phyloP scores from a whole-genome alignment of 2,113 vertebrate genomes.

The Sorex fumeus region DNA sequence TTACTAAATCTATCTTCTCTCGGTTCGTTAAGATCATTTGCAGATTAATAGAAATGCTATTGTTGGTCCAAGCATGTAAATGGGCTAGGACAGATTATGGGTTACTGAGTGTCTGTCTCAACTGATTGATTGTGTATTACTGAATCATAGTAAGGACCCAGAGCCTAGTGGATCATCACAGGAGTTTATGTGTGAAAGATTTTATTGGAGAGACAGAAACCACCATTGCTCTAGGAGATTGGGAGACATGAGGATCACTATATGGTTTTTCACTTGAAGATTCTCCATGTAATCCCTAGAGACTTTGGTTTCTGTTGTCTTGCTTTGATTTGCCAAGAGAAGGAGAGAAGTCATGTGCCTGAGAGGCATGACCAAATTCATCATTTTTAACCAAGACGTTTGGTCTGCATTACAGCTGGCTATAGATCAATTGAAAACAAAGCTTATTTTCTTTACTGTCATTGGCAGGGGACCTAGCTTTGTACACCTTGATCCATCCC shows the following conservation, averaged over 20 bases:
- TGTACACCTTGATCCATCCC: not conserved
- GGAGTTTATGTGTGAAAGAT: not conserved
- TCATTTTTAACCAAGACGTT: conserved; percentile 49
- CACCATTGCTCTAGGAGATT: conserved; percentile 8
- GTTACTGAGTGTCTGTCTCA: not conserved
- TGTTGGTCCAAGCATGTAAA: not conserved
- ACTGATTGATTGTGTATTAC: not conserved
- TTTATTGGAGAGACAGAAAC: not conserved
- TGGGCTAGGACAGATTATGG: not conserved
- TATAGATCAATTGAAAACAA: not conserved
- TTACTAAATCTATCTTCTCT: not conserved
- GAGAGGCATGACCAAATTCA: not conserved
- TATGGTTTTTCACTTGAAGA: conserved; percentile 16
- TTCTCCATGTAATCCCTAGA: not conserved
- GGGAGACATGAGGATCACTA: not conserved
- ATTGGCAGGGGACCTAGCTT: not conserved
- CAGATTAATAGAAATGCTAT: not conserved
- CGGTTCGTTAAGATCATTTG: not conserved
- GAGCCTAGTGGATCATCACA: not conserved
- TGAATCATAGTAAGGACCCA: not conserved
- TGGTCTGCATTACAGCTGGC: not conserved
- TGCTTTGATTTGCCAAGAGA: not conserved
- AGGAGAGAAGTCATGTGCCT: not conserved
- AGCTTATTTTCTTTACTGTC: not conserved
- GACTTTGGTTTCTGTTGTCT: not conserved